Evolutionary conservation across 2,888 invertebrate species (phyloP).

Genomic region (Agriopis aurantiaria): DNA sequence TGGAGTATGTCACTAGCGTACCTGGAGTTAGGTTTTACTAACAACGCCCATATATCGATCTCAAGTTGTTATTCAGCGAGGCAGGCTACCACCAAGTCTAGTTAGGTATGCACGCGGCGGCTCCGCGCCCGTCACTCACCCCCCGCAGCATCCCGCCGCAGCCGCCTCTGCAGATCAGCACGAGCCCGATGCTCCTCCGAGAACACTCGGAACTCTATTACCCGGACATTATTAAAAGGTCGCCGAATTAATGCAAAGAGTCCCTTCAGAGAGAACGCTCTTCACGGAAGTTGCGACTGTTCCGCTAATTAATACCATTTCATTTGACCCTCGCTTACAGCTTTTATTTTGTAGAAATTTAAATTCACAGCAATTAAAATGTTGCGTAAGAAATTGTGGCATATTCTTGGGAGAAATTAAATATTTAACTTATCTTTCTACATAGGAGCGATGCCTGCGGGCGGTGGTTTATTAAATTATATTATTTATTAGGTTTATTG

Average conservation of each 20-base stretch:
- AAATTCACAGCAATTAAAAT: conserved; percentile 16
- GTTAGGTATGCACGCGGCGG: conserved; percentile 4
- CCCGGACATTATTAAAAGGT: conserved; percentile 34
- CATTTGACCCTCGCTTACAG: conserved; percentile 25
- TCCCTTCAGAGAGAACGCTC: conserved; percentile 2
- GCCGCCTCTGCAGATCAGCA: not conserved
- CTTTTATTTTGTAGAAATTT: conserved; percentile 23
- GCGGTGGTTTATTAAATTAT: too few relatives aligned
- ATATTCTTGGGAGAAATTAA: not conserved
- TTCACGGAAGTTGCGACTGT: conserved; percentile 31
- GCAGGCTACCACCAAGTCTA: not conserved
- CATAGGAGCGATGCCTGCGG: not conserved
- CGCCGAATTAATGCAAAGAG: conserved; percentile 30
- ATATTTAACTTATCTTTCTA: not conserved
- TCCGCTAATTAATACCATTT: conserved; percentile 37
- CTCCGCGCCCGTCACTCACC: conserved; percentile 5
- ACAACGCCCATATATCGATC: too few relatives aligned
- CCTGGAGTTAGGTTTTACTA: too few relatives aligned
- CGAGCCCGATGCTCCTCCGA: not conserved
- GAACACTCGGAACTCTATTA: conserved; percentile 22
- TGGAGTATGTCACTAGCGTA: too few relatives aligned
- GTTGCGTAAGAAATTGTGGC: conserved; percentile 3
- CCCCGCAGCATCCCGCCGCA: not conserved
- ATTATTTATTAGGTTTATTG: too few relatives aligned
- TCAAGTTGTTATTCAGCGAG: too few relatives aligned